Conservation (phyloP, 2,113 vertebrate genomes). For the Eonycteris spelaea region DNA sequence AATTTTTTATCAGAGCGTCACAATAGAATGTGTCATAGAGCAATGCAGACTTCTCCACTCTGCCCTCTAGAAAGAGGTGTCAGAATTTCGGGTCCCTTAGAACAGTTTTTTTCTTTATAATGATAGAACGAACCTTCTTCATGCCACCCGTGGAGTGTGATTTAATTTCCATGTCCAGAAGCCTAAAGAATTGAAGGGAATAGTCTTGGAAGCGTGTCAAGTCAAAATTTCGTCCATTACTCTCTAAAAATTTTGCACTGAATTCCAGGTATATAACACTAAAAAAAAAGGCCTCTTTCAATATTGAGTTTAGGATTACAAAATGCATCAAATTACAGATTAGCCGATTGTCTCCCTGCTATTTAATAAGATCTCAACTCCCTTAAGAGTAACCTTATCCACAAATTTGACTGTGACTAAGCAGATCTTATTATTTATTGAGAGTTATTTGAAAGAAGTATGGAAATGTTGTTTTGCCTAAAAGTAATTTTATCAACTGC, state of each 20-base stretch:
- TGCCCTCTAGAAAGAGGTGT: not conserved
- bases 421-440: conserved; percentile 63
- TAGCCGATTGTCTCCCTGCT: conserved; percentile 43
- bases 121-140: not conserved
- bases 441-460: conserved; percentile 41
- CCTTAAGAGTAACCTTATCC: conserved; percentile 50
- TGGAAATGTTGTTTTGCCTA: not conserved
- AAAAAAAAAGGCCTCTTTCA: not conserved
- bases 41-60: not conserved
- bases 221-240: not conserved
- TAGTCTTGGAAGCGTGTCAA: not conserved
- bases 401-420: conserved; percentile 66
- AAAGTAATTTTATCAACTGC: conserved; percentile 18
- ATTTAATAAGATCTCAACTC: conserved; percentile 48
- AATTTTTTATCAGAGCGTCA: not conserved
- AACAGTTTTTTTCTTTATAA: not conserved
- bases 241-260: not conserved
- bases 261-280: not conserved
- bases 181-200: not conserved
- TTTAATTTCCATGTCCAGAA: not conserved
- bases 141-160: not conserved
- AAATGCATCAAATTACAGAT: conserved; percentile 64
- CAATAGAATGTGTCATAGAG: conserved; percentile 7
- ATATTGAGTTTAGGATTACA: conserved; percentile 52
- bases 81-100: conserved; percentile 8